These are phyloP conservation scores for Drepanosiphum platanoidis DNA, from an alignment of 2,888 invertebrate species.

Conservation along the genomic window DNA sequence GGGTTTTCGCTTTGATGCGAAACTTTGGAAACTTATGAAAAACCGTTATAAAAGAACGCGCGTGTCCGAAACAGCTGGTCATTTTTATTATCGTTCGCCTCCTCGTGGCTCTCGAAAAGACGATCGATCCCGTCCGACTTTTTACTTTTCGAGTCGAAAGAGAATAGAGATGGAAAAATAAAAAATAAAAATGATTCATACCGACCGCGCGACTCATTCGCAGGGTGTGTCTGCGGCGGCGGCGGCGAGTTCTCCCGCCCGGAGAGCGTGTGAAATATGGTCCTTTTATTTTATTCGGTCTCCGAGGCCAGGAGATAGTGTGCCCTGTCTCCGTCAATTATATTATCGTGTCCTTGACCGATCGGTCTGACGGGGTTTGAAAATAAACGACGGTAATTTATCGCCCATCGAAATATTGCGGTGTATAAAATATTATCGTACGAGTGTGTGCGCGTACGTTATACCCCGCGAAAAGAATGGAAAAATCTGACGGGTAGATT, in stretches of 20 bases:
- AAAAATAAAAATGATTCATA: constrained; percentile 38
- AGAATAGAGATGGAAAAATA: too few relatives aligned
- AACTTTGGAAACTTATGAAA: background rate
- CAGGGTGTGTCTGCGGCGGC: constrained; percentile 3
- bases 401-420: background rate
- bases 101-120: too few relatives aligned
- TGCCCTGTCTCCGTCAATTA: background rate
- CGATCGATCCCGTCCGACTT: too few relatives aligned
- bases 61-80: background rate
- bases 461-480: too few relatives aligned
- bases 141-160: too few relatives aligned
- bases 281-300: background rate
- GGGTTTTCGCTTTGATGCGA: constrained; percentile 11
- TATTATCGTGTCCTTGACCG: constrained; percentile 36
- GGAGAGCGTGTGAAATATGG: constrained; percentile 9
- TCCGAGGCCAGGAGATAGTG: constrained; percentile 16
- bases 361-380: background rate
- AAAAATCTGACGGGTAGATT: too few relatives aligned
- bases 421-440: too few relatives aligned
- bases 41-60: background rate
- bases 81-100: background rate
- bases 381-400: background rate
- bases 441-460: too few relatives aligned
- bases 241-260: background rate
- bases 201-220: background rate